These are phyloP conservation scores for Caenorhabditis wallacei DNA, from an alignment of 2,888 invertebrate genomes.

Conservation along the genomic window DNA sequence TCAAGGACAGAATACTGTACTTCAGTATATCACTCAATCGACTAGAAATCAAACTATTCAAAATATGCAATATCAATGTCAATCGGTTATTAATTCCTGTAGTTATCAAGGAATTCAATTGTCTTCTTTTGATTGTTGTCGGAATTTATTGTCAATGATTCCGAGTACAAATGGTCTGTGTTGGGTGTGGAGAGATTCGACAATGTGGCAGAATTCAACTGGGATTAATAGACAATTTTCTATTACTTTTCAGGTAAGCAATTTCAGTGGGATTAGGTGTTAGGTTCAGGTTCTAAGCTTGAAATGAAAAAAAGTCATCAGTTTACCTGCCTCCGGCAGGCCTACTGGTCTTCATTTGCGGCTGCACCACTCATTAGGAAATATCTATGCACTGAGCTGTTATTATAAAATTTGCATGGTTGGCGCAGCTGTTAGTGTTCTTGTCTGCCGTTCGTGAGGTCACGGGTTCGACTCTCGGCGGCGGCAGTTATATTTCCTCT, in stretches of 20 bases:
- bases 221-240: slow-evolving; percentile 65
- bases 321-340: no score
- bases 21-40: slow-evolving; percentile 59
- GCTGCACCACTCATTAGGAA: no score
- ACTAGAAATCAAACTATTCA: slow-evolving; percentile 62
- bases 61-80: slow-evolving; percentile 73
- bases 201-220: slow-evolving; percentile 69
- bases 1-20: slow-evolving; percentile 59
- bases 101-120: slow-evolving; percentile 67
- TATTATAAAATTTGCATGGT: no score
- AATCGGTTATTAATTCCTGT: slow-evolving; percentile 71
- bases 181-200: slow-evolving; percentile 67
- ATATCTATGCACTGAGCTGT: no score
- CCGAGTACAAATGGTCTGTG: slow-evolving; percentile 66
- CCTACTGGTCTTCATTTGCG: no score
- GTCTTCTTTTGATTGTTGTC: slow-evolving; percentile 70
- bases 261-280: no score
- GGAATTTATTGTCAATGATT: slow-evolving; percentile 56
- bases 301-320: no score
- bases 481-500: no score
- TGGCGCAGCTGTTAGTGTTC: no score
- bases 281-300: no score
- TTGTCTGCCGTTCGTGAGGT: no score
- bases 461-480: no score
- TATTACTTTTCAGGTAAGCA: slow-evolving; percentile 69